Base-by-base conservation (phyloP, 2,797 vertebrate genomes). In the Rhabdomys pumilio region DNA sequence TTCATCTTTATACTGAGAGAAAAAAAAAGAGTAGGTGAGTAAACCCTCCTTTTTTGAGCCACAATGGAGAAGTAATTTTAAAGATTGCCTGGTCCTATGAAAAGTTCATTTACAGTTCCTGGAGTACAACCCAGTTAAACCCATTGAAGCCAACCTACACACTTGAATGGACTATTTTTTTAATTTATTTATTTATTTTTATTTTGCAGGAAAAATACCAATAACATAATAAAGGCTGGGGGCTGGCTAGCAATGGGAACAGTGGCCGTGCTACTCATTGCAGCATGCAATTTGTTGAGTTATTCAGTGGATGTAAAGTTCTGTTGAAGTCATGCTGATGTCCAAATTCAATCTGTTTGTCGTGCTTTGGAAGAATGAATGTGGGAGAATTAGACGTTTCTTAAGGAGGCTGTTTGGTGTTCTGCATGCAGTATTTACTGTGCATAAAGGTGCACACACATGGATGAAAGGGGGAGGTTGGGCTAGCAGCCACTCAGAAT, bases 21-120 rank as follows among this genome's bases (percentile, higher is more conserved):
- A 12, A 53, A 59, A 59, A 67, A 89, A 59, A 29, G 82, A 79
- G 88, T 85, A 69, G 89, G 22, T 76, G 86, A 92, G 82, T 86
- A 93, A 91, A 90, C 14, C 22, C 65, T 34, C 3, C 38, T 50
- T 80, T 80, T 22, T 20, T 41, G 55, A 92, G 76, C 34, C 26
- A 15, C 72, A 57, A 10, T 47, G 75, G 89, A 65, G 95, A 95
- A 91, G 61, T 89, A 26, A 87, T 97, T 96, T 97, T n/a, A 57
- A 61, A 95, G 93, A 93, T 91, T 67, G 47, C 88, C 63, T 19
- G 38, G 29, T 63, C 19, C 79, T 95, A 87, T 90, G 80, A 91
- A 97, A 95, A 97, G 89, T 92, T 96, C 77, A 14, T 65, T 93
- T 95, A 44, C 2, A n/a, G 55, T 75, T 93, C 86, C 76, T 69